phyloP scores from a whole-genome alignment of 2,113 vertebrate species.

The Hemichromis elongatus region DNA sequence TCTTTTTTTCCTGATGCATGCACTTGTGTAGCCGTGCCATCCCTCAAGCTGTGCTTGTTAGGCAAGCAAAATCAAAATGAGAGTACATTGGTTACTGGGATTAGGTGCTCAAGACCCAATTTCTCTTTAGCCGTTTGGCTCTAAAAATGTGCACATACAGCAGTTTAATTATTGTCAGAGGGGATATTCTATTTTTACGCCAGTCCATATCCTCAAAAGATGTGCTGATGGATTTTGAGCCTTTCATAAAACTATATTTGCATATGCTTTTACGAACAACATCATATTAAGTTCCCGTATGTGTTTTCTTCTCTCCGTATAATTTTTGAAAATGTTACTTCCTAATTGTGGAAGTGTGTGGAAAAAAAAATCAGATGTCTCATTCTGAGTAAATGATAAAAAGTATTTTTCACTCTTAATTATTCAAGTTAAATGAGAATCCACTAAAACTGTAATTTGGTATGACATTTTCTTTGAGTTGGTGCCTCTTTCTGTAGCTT shows the following conservation, averaged over 20 bases:
- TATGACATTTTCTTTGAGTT: neutral
- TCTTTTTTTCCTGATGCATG: conserved; percentile 1
- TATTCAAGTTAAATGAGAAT: neutral
- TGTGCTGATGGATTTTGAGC: neutral
- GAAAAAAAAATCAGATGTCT: neutral
- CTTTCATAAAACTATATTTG: neutral
- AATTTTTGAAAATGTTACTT: neutral
- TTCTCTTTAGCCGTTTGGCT: neutral
- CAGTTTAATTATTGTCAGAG: neutral
- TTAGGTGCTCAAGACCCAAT: neutral
- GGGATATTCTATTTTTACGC: neutral
- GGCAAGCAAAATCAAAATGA: neutral
- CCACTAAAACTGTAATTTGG: rapidly evolving
- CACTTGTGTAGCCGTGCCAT: conserved; percentile 4
- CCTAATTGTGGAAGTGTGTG: neutral
- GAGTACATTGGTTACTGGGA: neutral
- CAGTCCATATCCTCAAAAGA: neutral
- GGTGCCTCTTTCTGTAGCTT: neutral
- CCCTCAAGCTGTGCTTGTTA: neutral
- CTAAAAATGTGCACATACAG: neutral
- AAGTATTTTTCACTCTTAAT: neutral
- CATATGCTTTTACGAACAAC: neutral
- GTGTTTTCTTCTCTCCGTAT: neutral
- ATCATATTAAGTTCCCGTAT: neutral
- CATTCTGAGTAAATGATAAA: neutral